Evolutionary conservation across 1,140 invertebrate species (phyloP).

Genomic region (Hesperophylax magnus): DNA sequence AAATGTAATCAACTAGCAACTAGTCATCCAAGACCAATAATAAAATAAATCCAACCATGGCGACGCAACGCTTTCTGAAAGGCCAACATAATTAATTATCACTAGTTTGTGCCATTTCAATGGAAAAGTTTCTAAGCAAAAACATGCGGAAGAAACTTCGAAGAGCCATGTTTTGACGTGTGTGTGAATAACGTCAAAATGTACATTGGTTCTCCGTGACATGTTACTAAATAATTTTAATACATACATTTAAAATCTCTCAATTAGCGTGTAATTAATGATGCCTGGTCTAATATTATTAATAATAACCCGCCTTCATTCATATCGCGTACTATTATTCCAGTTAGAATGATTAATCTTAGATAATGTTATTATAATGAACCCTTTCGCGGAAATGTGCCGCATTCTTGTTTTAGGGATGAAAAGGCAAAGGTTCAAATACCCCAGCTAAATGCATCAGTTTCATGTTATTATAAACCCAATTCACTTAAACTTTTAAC

Average conservation of each 20-base stretch:
- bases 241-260: not conserved
- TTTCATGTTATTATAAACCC: too few species aligned
- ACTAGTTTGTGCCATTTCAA: conserved; percentile 6
- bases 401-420: too few species aligned
- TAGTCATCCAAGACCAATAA: too few species aligned
- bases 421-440: too few species aligned
- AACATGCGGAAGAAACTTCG: not conserved
- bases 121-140: conserved; percentile 3
- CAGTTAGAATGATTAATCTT: too few species aligned
- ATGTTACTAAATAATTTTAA: not conserved
- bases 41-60: too few species aligned
- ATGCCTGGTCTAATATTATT: not conserved
- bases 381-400: too few species aligned
- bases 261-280: conserved; percentile 28
- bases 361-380: too few species aligned
- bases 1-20: too few species aligned
- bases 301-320: not conserved
- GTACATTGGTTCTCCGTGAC: conserved; percentile 2
- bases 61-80: conserved; percentile 1
- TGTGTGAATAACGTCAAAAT: not conserved
- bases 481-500: too few species aligned
- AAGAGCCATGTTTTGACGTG: conserved; percentile 14
- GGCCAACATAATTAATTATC: conserved; percentile 21
- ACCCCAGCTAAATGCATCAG: too few species aligned
- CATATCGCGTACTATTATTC: too few species aligned